Evolutionary conservation across 2,888 invertebrate genomes (phyloP).

Genomic region (Ischnura elegans): DNA sequence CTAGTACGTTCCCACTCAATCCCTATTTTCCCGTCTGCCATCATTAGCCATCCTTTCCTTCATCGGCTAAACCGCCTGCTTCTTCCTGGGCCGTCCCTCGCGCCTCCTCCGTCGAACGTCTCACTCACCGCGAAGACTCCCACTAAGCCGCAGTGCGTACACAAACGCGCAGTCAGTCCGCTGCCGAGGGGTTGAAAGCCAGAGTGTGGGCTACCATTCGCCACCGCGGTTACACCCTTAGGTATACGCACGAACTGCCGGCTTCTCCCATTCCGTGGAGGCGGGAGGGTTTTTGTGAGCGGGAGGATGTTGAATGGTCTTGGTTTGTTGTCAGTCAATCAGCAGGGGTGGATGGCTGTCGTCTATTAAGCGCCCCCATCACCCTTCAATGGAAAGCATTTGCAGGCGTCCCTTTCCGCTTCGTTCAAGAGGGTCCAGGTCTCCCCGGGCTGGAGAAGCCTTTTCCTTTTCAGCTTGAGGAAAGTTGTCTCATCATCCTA

Average conservation of each 20-base stretch:
- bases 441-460: neutral
- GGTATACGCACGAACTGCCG: neutral
- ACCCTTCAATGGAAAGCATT: neutral
- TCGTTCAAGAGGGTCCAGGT: neutral
- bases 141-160: conserved; percentile 8
- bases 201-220: conserved; percentile 12
- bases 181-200: neutral
- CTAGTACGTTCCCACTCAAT: neutral
- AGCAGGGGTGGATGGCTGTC: neutral
- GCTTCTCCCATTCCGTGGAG: neutral
- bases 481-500: neutral
- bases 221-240: conserved; percentile 66
- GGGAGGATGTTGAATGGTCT: neutral
- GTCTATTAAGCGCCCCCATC: neutral
- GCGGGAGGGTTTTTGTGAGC: neutral
- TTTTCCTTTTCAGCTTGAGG: neutral
- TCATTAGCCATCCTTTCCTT: conserved; percentile 44
- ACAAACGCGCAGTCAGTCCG: neutral
- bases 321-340: conserved; percentile 62
- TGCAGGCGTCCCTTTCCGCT: neutral
- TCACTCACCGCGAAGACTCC: conserved; percentile 40
- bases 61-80: neutral
- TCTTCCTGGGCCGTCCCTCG: neutral
- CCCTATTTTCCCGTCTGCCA: neutral
- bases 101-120: conserved; percentile 24